These are phyloP conservation scores for Thera obeliscata DNA, from an alignment of 2,888 invertebrate species.

Conservation along the genomic window DNA sequence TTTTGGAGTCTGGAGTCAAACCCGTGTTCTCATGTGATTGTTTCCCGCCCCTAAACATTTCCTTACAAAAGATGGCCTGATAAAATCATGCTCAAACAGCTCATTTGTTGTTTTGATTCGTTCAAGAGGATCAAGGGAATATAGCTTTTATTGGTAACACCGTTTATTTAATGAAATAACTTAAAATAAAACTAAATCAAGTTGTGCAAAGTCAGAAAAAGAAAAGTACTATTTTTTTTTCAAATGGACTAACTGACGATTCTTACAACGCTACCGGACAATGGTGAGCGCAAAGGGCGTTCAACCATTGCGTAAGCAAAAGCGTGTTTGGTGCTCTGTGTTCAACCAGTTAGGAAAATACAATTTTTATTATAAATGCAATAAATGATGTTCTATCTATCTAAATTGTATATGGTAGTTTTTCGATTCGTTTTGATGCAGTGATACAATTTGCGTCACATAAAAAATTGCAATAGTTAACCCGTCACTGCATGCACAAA, in stretches of 20 bases:
- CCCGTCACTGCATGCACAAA: constrained; percentile 33
- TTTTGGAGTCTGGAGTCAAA: constrained; percentile 56
- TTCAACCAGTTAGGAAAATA: no score
- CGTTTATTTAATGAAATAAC: background rate
- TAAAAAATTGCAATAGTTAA: constrained; percentile 20
- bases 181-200: no score
- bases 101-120: constrained; percentile 36
- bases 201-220: no score
- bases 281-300: no score
- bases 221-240: no score
- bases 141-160: constrained; percentile 14
- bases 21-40: constrained; percentile 64
- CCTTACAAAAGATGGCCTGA: constrained; percentile 73
- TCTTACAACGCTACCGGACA: no score
- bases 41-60: constrained; percentile 68
- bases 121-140: constrained; percentile 25
- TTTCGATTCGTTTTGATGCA: background rate
- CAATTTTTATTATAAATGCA: background rate
- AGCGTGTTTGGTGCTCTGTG: no score
- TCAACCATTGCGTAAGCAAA: no score
- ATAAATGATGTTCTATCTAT: background rate
- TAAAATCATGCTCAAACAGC: constrained; percentile 54
- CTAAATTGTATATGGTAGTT: background rate
- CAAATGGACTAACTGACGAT: no score
- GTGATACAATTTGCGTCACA: background rate